These are phyloP conservation scores for Drosophila yooni DNA, from an alignment of 2,888 invertebrate species.

Conservation along the genomic window DNA sequence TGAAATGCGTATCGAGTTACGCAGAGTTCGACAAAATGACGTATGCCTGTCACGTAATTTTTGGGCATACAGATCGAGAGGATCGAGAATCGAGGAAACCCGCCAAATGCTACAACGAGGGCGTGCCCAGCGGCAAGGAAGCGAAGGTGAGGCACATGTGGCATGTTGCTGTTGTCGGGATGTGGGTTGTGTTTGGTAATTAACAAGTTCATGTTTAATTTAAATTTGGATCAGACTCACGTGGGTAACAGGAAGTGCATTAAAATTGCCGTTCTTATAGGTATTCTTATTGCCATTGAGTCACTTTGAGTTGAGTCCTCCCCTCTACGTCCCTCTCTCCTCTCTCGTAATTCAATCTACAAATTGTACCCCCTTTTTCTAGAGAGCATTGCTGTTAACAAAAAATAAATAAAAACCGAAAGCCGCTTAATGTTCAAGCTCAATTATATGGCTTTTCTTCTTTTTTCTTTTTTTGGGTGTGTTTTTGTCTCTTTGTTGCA, in stretches of 20 bases:
- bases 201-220: slow-evolving; percentile 76
- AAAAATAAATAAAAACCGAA: slow-evolving; percentile 39
- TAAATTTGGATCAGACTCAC: slow-evolving; percentile 64
- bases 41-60: slow-evolving; percentile 69
- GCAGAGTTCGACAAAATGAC: slow-evolving; percentile 51
- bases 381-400: slow-evolving; percentile 12
- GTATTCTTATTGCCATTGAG: slow-evolving; percentile 23
- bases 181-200: slow-evolving; percentile 61
- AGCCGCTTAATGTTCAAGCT: slow-evolving; percentile 73
- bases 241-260: slow-evolving; percentile 69
- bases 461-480: slow-evolving; percentile 10
- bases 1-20: slow-evolving; percentile 53
- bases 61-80: slow-evolving; percentile 4
- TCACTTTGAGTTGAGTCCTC: not conserved
- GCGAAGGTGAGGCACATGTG: slow-evolving; percentile 55
- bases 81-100: slow-evolving; percentile 61
- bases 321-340: not conserved
- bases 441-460: slow-evolving; percentile 72
- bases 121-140: slow-evolving; percentile 45
- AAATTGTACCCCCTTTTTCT: slow-evolving; percentile 24
- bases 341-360: slow-evolving; percentile 65
- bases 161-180: slow-evolving; percentile 39
- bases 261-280: slow-evolving; percentile 27
- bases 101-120: slow-evolving; percentile 59
- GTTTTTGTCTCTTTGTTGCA: not conserved